Percentiles rank a stretch among this genome's conserved stretches.
phyloP scores from a whole-genome alignment of 2,113 vertebrate species.

The Diglossa brunneiventris region DNA sequence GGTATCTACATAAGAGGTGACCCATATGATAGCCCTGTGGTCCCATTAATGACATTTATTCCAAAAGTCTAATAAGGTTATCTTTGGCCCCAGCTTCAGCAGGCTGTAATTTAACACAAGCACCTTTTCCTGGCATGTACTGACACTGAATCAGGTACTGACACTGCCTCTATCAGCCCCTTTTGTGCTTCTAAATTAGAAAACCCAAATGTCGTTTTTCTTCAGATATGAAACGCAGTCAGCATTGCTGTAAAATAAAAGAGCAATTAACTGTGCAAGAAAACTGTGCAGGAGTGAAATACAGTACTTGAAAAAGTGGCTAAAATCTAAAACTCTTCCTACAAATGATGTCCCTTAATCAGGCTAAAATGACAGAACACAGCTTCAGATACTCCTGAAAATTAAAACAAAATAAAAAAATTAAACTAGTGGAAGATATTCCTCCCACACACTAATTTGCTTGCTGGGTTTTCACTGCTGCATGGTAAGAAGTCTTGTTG shows the following conservation, averaged over 20 bases:
- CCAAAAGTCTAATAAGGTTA: slow-evolving; percentile 32
- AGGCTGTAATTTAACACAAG: slow-evolving; percentile 42
- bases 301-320: not conserved
- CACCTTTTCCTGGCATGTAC: not conserved
- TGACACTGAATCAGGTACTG: slow-evolving; percentile 15
- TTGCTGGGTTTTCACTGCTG: not conserved
- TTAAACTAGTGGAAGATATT: not conserved
- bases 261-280: slow-evolving; percentile 64
- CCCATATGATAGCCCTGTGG: not conserved
- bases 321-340: not conserved
- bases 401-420: not conserved
- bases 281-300: slow-evolving; percentile 1
- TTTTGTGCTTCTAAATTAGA: slow-evolving; percentile 73
- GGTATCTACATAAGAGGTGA: not conserved
- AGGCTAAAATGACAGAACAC: not conserved
- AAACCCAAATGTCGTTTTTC: slow-evolving; percentile 55
- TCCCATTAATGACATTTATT: slow-evolving; percentile 42
- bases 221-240: slow-evolving; percentile 47
- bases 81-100: slow-evolving; percentile 48
- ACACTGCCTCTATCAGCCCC: not conserved
- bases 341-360: not conserved
- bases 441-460: not conserved
- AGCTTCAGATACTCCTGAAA: not conserved
- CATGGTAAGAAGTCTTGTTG: not conserved
- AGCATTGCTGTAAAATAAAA: slow-evolving; percentile 62